phyloP scores from a whole-genome alignment of 2,888 invertebrate genomes.

The Syrphus vitripennis region DNA sequence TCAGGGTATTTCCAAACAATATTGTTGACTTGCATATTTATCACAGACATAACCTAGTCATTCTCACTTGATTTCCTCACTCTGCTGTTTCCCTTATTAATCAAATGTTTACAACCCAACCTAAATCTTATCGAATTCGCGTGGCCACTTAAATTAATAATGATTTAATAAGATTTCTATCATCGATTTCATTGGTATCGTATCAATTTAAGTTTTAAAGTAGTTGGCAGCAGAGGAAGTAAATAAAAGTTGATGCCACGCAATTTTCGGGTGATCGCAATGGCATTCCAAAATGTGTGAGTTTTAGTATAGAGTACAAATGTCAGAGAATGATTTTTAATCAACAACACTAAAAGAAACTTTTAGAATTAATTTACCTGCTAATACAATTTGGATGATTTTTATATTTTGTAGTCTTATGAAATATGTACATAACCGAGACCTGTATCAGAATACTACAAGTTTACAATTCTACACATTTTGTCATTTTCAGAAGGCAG shows the following conservation, averaged over 20 bases:
- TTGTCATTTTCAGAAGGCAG: no score
- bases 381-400: no score
- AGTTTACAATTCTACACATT: no score
- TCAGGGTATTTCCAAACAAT: not conserved
- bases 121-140: conserved; percentile 5
- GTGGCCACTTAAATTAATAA: conserved; percentile 1
- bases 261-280: not conserved
- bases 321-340: not conserved
- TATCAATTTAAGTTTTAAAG: not conserved
- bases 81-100: not conserved
- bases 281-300: not conserved
- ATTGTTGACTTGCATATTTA: not conserved
- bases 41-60: not conserved
- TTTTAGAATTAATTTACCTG: no score
- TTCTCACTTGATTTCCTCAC: not conserved
- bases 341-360: not conserved
- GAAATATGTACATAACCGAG: no score
- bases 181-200: not conserved
- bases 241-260: not conserved
- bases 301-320: not conserved
- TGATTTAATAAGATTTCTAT: not conserved
- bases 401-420: no score
- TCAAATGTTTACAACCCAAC: not conserved
- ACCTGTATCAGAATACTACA: no score
- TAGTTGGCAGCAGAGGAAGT: not conserved